These are phyloP conservation scores for Brassicogethes aeneus DNA, from an alignment of 2,888 invertebrate genomes.

Conservation along the genomic window DNA sequence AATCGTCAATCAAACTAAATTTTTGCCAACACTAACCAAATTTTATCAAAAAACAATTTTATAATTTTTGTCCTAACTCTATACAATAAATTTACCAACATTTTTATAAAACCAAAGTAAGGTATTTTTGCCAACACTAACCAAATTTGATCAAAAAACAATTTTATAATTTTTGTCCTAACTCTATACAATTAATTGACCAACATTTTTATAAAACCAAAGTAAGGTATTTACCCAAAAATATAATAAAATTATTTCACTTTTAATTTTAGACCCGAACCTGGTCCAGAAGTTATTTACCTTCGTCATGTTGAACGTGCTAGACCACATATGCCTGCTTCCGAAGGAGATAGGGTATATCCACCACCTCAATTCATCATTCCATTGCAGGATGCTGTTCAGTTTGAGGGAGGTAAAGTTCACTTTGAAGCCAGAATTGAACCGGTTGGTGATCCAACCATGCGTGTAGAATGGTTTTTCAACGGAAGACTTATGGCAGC, in stretches of 20 bases:
- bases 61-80: too few species aligned
- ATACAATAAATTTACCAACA: too few species aligned
- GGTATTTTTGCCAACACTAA: too few species aligned
- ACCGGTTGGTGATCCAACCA: slow-evolving; percentile 92
- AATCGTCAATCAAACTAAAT: too few species aligned
- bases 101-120: too few species aligned
- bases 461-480: slow-evolving; percentile 93
- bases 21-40: too few species aligned
- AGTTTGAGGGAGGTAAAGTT: slow-evolving; percentile 84
- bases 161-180: too few species aligned
- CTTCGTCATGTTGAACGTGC: slow-evolving; percentile 87
- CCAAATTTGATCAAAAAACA: too few species aligned
- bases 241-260: background rate
- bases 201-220: too few species aligned
- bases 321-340: slow-evolving; percentile 68
- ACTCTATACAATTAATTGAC: too few species aligned
- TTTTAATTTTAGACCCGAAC: slow-evolving; percentile 57
- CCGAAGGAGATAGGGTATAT: slow-evolving; percentile 80
- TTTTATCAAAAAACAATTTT: too few species aligned
- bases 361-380: slow-evolving; percentile 89
- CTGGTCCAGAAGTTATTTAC: slow-evolving; percentile 90
- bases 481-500: slow-evolving; percentile 87
- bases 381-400: slow-evolving; percentile 71
- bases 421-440: slow-evolving; percentile 97
- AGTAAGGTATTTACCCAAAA: background rate